Evolutionary conservation across 1,140 invertebrate species (phyloP).

Genomic region (Ladona fulva): DNA sequence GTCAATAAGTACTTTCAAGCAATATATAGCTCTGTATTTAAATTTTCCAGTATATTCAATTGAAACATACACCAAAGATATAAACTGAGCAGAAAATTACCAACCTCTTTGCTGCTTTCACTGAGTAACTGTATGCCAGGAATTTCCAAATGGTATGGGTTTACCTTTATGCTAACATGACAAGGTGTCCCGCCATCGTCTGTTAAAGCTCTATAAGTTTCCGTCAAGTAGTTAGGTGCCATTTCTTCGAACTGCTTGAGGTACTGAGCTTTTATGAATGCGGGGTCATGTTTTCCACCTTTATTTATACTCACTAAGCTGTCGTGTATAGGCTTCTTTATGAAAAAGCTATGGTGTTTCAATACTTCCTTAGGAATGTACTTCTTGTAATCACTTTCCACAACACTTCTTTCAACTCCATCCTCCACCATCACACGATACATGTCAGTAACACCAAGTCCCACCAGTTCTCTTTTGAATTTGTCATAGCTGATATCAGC

Average conservation of each 20-base stretch:
- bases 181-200: constrained; percentile 49
- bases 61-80: neutral
- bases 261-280: constrained; percentile 66
- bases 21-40: neutral
- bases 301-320: constrained; percentile 51
- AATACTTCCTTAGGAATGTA: constrained; percentile 70
- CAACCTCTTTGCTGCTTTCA: constrained; percentile 50
- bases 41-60: neutral
- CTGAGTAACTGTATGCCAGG: constrained; percentile 54
- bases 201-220: constrained; percentile 60
- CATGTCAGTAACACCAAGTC: constrained; percentile 78
- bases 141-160: constrained; percentile 55
- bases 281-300: constrained; percentile 40
- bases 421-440: constrained; percentile 62
- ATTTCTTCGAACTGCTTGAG: constrained; percentile 63
- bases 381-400: constrained; percentile 66
- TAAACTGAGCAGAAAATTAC: constrained; percentile 16
- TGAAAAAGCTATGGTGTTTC: constrained; percentile 60
- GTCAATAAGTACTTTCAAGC: neutral
- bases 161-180: constrained; percentile 51
- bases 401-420: constrained; percentile 46
- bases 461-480: constrained; percentile 62
- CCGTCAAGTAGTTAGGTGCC: constrained; percentile 69
- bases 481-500: constrained; percentile 65
- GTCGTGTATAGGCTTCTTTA: constrained; percentile 61